Conservation (phyloP, 2,888 invertebrate species). For the Zaprionus bogoriensis region DNA sequence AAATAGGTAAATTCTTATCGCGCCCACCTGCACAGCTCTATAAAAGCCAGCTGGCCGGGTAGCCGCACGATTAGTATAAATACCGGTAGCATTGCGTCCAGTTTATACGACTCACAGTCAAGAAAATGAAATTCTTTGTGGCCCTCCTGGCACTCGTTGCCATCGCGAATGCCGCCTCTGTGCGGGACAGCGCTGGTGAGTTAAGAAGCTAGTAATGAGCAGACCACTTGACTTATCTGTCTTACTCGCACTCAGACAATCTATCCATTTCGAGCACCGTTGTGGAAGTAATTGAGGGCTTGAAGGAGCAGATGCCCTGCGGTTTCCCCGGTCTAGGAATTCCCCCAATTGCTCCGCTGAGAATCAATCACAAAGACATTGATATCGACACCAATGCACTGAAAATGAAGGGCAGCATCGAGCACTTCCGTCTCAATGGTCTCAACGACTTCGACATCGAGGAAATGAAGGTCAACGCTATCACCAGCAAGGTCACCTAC, state of each 20-base stretch:
- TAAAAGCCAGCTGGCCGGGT: conserved; percentile 60
- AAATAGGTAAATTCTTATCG: conserved; percentile 42
- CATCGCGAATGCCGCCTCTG: conserved; percentile 57
- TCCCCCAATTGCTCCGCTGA: conserved; percentile 78
- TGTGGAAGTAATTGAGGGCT: conserved; percentile 51
- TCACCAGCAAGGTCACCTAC: conserved; percentile 73
- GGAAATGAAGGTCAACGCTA: conserved; percentile 72
- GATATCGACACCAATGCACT: conserved; percentile 52
- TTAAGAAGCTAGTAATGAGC: neutral
- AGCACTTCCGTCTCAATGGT: conserved; percentile 70
- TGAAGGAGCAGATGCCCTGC: conserved; percentile 78
- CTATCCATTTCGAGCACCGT: conserved; percentile 68
- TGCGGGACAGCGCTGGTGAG: conserved; percentile 65
- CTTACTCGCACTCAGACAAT: conserved; percentile 41
- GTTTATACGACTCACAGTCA: conserved; percentile 46
- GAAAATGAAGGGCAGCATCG: conserved; percentile 62
- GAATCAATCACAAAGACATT: conserved; percentile 62
- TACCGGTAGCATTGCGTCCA: conserved; percentile 60
- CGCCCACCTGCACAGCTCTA: conserved; percentile 47
- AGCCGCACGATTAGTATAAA: conserved; percentile 62
- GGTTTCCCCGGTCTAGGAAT: conserved; percentile 72
- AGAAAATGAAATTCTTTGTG: conserved; percentile 73
- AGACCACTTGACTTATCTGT: neutral
- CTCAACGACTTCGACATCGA: conserved; percentile 73
- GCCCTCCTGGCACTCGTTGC: conserved; percentile 74